Conservation (phyloP, 2,797 vertebrate species). For the Fringilla coelebs region DNA sequence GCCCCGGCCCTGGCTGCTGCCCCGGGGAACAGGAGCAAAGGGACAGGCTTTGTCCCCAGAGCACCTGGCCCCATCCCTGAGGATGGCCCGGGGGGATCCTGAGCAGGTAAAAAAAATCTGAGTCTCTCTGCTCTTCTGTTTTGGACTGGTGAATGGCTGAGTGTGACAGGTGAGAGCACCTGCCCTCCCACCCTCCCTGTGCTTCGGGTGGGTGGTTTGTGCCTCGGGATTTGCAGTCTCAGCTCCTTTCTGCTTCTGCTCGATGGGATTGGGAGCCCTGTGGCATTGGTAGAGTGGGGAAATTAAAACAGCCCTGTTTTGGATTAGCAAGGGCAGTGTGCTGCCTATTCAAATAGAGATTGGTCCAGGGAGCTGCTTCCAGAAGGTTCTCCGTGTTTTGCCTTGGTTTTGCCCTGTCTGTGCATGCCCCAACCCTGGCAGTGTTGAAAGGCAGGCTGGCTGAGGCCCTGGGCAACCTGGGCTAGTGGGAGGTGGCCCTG, state of each 20-base stretch:
- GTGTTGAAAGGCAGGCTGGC: background rate
- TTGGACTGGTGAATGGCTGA: background rate
- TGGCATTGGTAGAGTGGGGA: background rate
- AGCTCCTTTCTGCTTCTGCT: background rate
- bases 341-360: background rate
- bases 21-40: background rate
- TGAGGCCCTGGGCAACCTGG: background rate
- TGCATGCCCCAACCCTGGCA: background rate
- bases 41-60: background rate
- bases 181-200: background rate
- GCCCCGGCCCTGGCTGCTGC: background rate
- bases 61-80: background rate
- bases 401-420: background rate
- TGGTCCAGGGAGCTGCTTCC: background rate
- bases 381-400: background rate
- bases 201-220: background rate
- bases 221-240: background rate
- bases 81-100: background rate
- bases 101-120: conserved; percentile 62
- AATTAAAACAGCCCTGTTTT: background rate
- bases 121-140: rapidly evolving
- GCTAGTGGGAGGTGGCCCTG: background rate
- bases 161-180: rapidly evolving
- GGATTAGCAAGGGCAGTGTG: background rate
- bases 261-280: background rate